Percentiles rank a stretch among this genome's conserved stretches.
These are phyloP conservation scores for Drosophila carrolli DNA, from an alignment of 1,140 invertebrate genomes.

Conservation along the genomic window DNA sequence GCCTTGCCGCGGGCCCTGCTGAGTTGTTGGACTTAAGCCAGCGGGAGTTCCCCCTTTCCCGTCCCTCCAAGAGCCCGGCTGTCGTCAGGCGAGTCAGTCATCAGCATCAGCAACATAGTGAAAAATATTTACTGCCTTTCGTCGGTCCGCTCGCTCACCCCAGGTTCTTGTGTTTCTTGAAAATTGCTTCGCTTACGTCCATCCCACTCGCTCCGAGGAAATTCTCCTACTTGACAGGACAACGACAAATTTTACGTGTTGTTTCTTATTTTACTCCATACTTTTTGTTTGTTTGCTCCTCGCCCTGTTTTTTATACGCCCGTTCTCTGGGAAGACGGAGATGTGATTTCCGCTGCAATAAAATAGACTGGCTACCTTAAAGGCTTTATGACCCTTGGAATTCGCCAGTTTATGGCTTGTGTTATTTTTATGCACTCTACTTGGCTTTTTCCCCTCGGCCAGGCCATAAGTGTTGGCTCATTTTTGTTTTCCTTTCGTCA, in stretches of 20 bases:
- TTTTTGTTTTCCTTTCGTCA: constrained; percentile 41
- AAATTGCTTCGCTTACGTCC: constrained; percentile 56
- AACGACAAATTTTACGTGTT: constrained; percentile 75
- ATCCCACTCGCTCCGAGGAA: constrained; percentile 22
- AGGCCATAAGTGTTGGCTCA: constrained; percentile 42
- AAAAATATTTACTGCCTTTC: constrained; percentile 70
- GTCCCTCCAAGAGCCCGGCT: constrained; percentile 5
- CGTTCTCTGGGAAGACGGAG: constrained; percentile 33
- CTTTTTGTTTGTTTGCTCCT: constrained; percentile 16
- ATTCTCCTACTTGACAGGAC: constrained; percentile 37
- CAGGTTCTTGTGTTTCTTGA: constrained; percentile 27
- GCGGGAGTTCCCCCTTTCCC: background rate
- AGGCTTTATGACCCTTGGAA: constrained; percentile 72
- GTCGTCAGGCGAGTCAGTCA: constrained; percentile 62
- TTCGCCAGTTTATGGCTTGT: constrained; percentile 74
- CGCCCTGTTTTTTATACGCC: constrained; percentile 28
- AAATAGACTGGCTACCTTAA: constrained; percentile 78
- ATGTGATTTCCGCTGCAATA: constrained; percentile 77
- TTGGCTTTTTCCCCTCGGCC: constrained; percentile 12
- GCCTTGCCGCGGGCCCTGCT: constrained; percentile 52
- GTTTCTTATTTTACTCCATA: constrained; percentile 51
- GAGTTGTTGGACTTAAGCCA: constrained; percentile 50
- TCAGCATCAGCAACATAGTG: constrained; percentile 55
- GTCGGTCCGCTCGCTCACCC: constrained; percentile 1
- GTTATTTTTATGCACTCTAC: constrained; percentile 67